These are phyloP conservation scores for Caranx melampygus DNA, from an alignment of 2,113 vertebrate species.

Conservation along the genomic window DNA sequence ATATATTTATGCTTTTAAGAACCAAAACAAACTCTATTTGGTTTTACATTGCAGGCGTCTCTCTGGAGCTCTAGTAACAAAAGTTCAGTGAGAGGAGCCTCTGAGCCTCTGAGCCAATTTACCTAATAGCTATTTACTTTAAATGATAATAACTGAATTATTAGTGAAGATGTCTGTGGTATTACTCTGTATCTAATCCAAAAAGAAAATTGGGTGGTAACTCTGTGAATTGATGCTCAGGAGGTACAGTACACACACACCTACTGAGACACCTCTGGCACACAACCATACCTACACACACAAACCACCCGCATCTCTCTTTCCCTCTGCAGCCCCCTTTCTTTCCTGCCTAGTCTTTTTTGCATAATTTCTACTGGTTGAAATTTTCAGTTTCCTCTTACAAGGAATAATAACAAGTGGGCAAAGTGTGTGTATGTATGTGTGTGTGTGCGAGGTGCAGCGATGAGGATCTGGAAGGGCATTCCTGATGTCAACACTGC, in stretches of 20 bases:
- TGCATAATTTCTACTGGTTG: constrained; percentile 32
- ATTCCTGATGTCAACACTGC: constrained; percentile 64
- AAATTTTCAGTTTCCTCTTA: constrained; percentile 48
- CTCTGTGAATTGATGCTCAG: neutral
- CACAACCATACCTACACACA: neutral
- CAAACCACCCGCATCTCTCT: neutral
- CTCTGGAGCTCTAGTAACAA: too few relatives aligned
- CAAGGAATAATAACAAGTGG: constrained; percentile 53
- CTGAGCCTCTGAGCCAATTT: too few relatives aligned
- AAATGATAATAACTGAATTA: neutral
- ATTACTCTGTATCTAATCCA: neutral
- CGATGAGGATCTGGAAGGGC: constrained; percentile 41
- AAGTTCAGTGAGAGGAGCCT: too few relatives aligned
- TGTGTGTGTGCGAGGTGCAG: constrained; percentile 37
- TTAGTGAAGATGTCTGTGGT: neutral
- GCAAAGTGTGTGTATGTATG: constrained; percentile 27
- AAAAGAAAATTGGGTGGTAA: too few relatives aligned
- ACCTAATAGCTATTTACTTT: too few relatives aligned
- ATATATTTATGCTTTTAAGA: too few relatives aligned
- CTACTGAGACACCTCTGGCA: constrained; percentile 5
- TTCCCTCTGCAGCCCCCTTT: neutral
- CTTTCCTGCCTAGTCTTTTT: constrained; percentile 16
- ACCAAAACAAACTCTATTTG: too few relatives aligned
- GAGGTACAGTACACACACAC: neutral
- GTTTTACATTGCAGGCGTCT: too few relatives aligned